These are phyloP conservation scores for Conops quadrifasciatus DNA, from an alignment of 2,888 invertebrate genomes.

Conservation along the genomic window DNA sequence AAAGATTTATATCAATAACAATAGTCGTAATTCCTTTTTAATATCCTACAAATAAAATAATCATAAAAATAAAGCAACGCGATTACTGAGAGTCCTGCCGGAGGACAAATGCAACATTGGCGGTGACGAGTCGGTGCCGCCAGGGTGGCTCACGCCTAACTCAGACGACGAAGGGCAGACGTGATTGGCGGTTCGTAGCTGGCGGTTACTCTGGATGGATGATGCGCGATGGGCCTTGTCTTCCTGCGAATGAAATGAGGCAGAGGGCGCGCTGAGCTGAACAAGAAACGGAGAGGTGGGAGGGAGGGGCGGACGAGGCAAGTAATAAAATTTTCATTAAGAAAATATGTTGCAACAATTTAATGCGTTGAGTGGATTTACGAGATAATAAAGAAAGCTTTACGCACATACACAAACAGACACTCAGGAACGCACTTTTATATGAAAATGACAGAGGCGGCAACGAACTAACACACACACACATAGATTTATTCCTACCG, in stretches of 20 bases:
- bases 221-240: not conserved
- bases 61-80: conserved; percentile 36
- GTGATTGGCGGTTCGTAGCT: not conserved
- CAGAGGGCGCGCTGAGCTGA: too few relatives aligned
- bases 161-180: not conserved
- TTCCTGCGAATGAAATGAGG: too few relatives aligned
- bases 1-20: conserved; percentile 12
- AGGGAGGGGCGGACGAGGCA: not conserved
- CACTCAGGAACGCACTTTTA: conserved; percentile 23
- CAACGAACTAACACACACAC: conserved; percentile 16
- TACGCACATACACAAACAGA: conserved; percentile 2
- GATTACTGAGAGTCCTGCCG: conserved; percentile 11
- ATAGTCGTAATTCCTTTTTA: conserved; percentile 39
- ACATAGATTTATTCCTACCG: not conserved
- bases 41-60: conserved; percentile 39
- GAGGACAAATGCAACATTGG: conserved; percentile 27
- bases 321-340: conserved; percentile 51
- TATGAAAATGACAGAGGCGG: too few relatives aligned
- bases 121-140: conserved; percentile 8
- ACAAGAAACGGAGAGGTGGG: not conserved
- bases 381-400: conserved; percentile 38
- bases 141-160: too few relatives aligned
- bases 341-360: conserved; percentile 50
- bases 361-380: conserved; percentile 45
- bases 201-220: not conserved